These are phyloP conservation scores for Chromobotia macracanthus DNA, from an alignment of 2,797 vertebrate species.

Conservation along the genomic window DNA sequence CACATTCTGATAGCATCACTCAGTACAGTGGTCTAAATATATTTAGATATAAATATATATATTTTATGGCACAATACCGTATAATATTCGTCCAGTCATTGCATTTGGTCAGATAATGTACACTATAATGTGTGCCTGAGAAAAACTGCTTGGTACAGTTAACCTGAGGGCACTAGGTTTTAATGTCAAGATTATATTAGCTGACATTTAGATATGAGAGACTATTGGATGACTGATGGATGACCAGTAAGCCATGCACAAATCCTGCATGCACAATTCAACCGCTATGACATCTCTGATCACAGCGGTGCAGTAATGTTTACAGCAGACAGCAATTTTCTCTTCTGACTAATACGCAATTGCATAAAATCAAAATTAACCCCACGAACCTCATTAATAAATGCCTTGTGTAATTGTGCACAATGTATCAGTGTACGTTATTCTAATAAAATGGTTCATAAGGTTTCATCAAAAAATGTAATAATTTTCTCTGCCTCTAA, in stretches of 20 bases:
- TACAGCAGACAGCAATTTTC: not conserved
- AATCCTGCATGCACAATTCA: slow-evolving; percentile 29
- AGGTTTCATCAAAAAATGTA: too few species aligned
- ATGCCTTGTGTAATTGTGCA: not conserved
- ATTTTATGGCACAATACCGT: too few species aligned
- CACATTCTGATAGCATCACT: too few species aligned
- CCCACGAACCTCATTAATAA: not conserved
- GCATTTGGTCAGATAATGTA: not conserved
- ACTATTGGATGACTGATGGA: slow-evolving; percentile 49
- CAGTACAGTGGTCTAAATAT: too few species aligned
- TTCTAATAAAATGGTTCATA: too few species aligned
- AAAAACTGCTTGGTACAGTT: not conserved
- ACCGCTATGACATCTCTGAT: slow-evolving; percentile 22
- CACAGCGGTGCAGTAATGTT: not conserved
- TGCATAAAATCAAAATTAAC: not conserved
- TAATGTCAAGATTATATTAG: slow-evolving; percentile 36
- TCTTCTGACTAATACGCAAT: not conserved
- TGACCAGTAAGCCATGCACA: slow-evolving; percentile 32
- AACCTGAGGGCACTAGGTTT: slow-evolving; percentile 14
- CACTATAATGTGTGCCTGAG: not conserved
- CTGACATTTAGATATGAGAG: slow-evolving; percentile 49
- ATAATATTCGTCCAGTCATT: too few species aligned
- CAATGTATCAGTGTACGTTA: not conserved
- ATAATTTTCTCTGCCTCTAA: too few species aligned
- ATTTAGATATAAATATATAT: too few species aligned